phyloP scores from a whole-genome alignment of 2,888 invertebrate species.

The Tuta absoluta region DNA sequence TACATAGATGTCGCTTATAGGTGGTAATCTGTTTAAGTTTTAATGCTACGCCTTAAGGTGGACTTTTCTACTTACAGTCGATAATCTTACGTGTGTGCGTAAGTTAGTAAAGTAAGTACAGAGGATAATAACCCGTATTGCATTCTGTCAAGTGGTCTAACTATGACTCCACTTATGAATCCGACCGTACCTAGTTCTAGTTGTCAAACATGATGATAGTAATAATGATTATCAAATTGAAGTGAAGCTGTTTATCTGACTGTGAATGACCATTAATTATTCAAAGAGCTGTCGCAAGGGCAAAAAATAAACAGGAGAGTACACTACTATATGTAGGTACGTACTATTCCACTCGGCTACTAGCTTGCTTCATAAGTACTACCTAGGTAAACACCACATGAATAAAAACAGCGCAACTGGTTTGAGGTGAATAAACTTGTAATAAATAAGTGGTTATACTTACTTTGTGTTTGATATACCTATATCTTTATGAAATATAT shows the following conservation, averaged over 20 bases:
- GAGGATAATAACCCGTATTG: too few species aligned
- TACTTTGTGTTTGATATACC: background rate
- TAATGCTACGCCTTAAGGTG: too few species aligned
- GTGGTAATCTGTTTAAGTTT: too few species aligned
- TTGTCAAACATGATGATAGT: conserved; percentile 5
- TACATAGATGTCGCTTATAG: too few species aligned
- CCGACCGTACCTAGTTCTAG: too few species aligned
- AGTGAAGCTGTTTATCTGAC: background rate
- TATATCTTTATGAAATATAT: conserved; percentile 3
- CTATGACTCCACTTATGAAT: too few species aligned
- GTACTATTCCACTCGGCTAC: background rate
- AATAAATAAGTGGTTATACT: background rate
- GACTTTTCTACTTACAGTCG: too few species aligned
- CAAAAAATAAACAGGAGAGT: conserved; percentile 2
- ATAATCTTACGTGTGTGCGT: too few species aligned
- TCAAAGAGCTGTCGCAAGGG: conserved; percentile 6
- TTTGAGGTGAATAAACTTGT: conserved; percentile 11
- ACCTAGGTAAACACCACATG: conserved; percentile 3
- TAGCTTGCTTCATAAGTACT: background rate
- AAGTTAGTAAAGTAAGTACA: too few species aligned
- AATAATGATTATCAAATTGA: background rate
- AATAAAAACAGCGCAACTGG: conserved; percentile 7
- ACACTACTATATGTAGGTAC: background rate
- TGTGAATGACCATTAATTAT: conserved; percentile 9
- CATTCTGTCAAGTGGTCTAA: too few species aligned